Evolutionary conservation across 2,113 vertebrate genomes (phyloP).

Genomic region (Taurulus bubalis): DNA sequence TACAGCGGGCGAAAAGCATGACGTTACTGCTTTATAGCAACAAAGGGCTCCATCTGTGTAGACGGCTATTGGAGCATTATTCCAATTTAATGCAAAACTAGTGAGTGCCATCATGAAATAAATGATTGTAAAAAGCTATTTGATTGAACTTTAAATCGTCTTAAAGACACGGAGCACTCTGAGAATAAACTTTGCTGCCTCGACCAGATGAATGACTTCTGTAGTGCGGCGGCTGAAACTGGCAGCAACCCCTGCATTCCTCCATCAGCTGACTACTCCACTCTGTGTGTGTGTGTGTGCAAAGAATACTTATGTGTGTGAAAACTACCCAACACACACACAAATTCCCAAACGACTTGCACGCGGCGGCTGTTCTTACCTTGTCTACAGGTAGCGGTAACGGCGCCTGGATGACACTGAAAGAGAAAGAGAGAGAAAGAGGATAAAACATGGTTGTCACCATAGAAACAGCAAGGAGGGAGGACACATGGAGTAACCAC

Average conservation of each 20-base stretch:
- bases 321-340: not conserved
- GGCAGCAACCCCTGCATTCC: slow-evolving; percentile 54
- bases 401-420: slow-evolving; percentile 96
- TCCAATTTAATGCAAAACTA: not conserved
- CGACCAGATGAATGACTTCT: slow-evolving; percentile 29
- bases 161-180: not conserved
- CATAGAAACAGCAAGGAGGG: slow-evolving; percentile 66
- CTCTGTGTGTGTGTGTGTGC: not conserved
- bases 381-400: slow-evolving; percentile 98
- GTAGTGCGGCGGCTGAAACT: no score
- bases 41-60: no score
- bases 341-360: not conserved
- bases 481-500: slow-evolving; percentile 54
- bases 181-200: not conserved
- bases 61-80: no score
- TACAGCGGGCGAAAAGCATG: no score
- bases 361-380: slow-evolving; percentile 83
- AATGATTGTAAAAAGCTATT: not conserved
- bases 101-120: no score
- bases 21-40: no score
- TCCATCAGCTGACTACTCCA: slow-evolving; percentile 59
- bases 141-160: not conserved
- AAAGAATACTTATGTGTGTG: not conserved
- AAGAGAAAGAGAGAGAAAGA: slow-evolving; percentile 66
- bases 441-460: slow-evolving; percentile 57